A percentile compares a stretch with the other conserved stretches of the same genome.
Conservation (phyloP, 2,797 vertebrate species). For the Prionace glauca region DNA sequence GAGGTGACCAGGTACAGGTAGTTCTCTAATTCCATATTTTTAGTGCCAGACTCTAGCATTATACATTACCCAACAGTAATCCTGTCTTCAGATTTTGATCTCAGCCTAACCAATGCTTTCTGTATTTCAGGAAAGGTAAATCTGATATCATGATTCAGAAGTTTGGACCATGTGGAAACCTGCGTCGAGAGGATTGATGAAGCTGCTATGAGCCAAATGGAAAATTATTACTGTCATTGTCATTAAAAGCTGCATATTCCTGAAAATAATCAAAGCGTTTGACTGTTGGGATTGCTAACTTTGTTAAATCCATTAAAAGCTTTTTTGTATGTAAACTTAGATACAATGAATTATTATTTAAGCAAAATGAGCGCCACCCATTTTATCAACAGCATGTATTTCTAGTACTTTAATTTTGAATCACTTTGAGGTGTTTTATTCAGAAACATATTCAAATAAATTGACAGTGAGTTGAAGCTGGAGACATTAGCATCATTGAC, state of each 20-base stretch:
- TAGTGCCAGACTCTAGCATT: not conserved
- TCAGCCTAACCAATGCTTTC: not conserved
- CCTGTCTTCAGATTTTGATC: not conserved
- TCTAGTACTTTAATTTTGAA: not conserved
- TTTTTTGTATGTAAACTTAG: conserved; percentile 27
- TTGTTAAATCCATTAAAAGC: conserved; percentile 15
- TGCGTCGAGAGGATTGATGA: not conserved
- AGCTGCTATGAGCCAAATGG: not conserved
- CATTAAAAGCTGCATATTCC: not conserved
- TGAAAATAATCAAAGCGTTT: not conserved
- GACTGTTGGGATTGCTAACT: not conserved
- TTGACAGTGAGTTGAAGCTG: not conserved
- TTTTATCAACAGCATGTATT: not conserved
- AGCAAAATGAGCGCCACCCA: not conserved
- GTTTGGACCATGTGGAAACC: not conserved
- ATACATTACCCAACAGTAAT: not conserved
- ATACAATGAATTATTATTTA: not conserved
- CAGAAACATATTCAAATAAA: not conserved
- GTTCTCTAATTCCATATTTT: not conserved
- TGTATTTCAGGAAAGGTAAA: conserved; percentile 6
- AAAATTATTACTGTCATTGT: not conserved
- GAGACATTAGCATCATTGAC: not conserved
- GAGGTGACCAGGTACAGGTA: not conserved
- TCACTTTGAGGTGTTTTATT: no score
- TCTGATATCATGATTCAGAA: conserved; percentile 13